Conservation (phyloP, 2,888 invertebrate species). For the Ecdyonurus torrentis region DNA sequence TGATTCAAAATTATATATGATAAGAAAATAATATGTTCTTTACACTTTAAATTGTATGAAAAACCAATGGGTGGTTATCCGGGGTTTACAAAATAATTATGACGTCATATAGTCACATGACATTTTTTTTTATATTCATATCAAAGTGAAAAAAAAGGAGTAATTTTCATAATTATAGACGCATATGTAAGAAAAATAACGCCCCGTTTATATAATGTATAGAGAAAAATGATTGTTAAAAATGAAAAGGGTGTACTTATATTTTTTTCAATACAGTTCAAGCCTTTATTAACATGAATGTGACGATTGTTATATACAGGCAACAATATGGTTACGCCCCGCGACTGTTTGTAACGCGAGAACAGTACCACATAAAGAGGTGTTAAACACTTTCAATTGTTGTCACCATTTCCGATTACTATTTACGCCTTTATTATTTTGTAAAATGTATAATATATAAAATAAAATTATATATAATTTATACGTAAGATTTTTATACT, state of each 20-base stretch:
- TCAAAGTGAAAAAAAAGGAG: background rate
- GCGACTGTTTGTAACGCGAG: background rate
- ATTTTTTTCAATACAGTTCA: too few species aligned
- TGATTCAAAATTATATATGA: background rate
- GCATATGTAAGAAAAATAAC: too few species aligned
- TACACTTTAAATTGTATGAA: too few species aligned
- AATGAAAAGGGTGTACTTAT: background rate
- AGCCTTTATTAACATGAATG: background rate
- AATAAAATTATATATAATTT: too few species aligned
- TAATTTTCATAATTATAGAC: background rate
- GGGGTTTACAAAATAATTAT: background rate
- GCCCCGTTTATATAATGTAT: background rate
- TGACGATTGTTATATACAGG: too few species aligned
- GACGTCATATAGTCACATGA: background rate
- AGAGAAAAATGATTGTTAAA: background rate
- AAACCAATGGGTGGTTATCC: background rate
- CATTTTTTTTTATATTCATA: background rate
- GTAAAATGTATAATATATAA: too few species aligned
- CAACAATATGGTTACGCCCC: background rate
- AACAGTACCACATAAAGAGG: background rate
- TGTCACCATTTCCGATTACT: too few species aligned
- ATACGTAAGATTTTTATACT: too few species aligned
- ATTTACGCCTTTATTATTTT: too few species aligned
- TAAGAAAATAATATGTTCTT: background rate
- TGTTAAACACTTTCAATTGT: too few species aligned